phyloP scores from a whole-genome alignment of 2,888 invertebrate genomes.

The Cylindroiulus punctatus region DNA sequence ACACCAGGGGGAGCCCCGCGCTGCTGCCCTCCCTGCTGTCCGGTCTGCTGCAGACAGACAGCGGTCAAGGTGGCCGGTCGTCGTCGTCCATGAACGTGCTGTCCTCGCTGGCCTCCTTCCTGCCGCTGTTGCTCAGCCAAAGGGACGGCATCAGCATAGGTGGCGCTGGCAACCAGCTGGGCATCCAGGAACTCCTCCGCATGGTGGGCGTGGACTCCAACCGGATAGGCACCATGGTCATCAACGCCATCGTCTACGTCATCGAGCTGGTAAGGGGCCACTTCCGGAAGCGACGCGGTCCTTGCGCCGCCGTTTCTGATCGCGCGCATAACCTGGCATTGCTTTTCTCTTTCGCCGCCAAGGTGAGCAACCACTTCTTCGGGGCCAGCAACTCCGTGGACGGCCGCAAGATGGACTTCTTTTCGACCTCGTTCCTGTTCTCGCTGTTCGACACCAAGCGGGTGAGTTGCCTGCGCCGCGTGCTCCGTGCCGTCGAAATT shows the following conservation, averaged over 20 bases:
- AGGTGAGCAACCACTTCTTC: slow-evolving; percentile 56
- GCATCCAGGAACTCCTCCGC: slow-evolving; percentile 60
- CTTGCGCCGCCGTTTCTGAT: not conserved
- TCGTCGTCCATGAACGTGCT: slow-evolving; percentile 51
- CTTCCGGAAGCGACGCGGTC: not conserved
- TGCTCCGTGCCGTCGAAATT: too few relatives aligned
- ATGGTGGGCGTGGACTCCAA: slow-evolving; percentile 80
- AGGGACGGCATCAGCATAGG: slow-evolving; percentile 30
- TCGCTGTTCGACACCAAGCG: slow-evolving; percentile 49
- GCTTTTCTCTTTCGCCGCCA: not conserved
- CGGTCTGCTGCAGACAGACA: not conserved
- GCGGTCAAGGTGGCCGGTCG: slow-evolving; percentile 2
- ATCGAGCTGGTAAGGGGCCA: slow-evolving; percentile 79
- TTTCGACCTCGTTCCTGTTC: slow-evolving; percentile 7
- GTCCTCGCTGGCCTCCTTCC: slow-evolving; percentile 43
- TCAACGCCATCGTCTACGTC: slow-evolving; percentile 83
- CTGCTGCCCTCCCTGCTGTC: slow-evolving; percentile 14
- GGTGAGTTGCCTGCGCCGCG: too few relatives aligned
- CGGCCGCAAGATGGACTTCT: slow-evolving; percentile 47
- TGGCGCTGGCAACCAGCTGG: not conserved
- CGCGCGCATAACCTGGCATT: too few relatives aligned
- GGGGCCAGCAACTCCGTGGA: slow-evolving; percentile 47
- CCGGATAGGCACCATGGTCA: slow-evolving; percentile 81
- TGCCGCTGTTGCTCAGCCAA: slow-evolving; percentile 50
- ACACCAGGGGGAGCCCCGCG: not conserved